Base-by-base conservation (phyloP, 2,888 invertebrate species). In the Hyppa rectilinea region DNA sequence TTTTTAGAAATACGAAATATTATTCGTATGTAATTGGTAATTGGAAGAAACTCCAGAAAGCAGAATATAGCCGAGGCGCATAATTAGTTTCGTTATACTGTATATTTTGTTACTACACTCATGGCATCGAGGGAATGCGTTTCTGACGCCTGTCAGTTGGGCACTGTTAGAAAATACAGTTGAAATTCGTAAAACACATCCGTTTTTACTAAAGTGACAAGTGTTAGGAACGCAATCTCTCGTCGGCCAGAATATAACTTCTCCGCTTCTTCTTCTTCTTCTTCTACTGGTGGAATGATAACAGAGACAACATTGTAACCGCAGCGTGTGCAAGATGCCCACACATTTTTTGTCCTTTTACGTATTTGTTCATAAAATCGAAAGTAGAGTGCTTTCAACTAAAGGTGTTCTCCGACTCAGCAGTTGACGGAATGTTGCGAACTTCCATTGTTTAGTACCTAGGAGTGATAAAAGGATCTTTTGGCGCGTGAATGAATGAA, bases 251-350 rank as follows among this genome's bases (percentile, higher is more conserved):
- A n/a, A n/a, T n/a, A n/a, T n/a, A 65, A 53, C 26, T 45, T 58
- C 29, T 65, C 29, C 26, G 23, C n/a, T n/a, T n/a, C n/a, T n/a
- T n/a, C n/a, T n/a, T n/a, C n/a, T n/a, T n/a, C n/a, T n/a, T 64
- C 31, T 26, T 50, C 45, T 61, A 60, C 29, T 64, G 7, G 23
- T 75, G 74, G 80, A 79, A 79, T 65, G 50, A 45, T 66, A 56
- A 78, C 49, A 49, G 52, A 53, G 34, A 60, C 53, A 34, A 40
- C 40, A 69, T 43, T 45, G 7, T 49, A 12, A 55, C 29, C 36
- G 20, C 53, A 77, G 70, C 70, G 23, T 12, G 17, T 66, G 47
- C 29, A 29, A 43, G 36, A 12, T 17, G 34, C 23, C 17, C n/a
- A 67, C 26, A 31, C 23, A 52, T 36, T 23, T n/a, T 31, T 64